Evolutionary conservation across 2,888 invertebrate genomes (phyloP).

Genomic region (Chymomyza procnemis): DNA sequence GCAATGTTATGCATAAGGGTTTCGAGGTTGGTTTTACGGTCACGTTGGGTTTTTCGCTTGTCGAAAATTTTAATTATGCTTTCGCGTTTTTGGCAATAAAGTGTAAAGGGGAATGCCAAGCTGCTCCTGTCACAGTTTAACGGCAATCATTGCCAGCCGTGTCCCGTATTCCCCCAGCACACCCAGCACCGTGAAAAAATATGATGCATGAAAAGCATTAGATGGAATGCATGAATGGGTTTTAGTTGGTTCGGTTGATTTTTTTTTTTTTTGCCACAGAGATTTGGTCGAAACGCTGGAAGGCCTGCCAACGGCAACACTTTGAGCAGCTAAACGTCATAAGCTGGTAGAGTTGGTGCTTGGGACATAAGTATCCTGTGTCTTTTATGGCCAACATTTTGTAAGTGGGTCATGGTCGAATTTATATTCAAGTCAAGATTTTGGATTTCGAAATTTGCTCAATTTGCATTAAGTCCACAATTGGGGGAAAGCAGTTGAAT

Average conservation of each 20-base stretch:
- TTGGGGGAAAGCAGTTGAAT: no score
- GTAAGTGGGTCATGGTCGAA: no score
- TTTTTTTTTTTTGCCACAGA: neutral
- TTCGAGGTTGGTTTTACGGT: slow-evolving; percentile 22
- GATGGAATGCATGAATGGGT: neutral
- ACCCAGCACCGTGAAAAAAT: neutral
- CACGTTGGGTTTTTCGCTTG: neutral
- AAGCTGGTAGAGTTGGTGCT: no score
- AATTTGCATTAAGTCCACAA: no score
- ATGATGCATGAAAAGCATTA: neutral
- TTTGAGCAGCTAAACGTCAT: no score
- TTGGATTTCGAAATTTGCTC: no score
- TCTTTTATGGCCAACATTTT: no score
- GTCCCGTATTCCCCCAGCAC: neutral
- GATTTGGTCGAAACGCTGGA: no score
- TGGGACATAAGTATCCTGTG: no score
- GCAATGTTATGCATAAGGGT: slow-evolving; percentile 27
- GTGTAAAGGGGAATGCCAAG: slow-evolving; percentile 16
- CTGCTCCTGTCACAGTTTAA: slow-evolving; percentile 9
- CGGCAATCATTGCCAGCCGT: neutral
- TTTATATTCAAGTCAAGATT: no score
- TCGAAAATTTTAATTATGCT: slow-evolving; percentile 24
- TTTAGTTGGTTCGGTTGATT: neutral
- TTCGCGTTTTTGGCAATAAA: slow-evolving; percentile 17
- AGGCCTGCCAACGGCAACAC: no score